Conservation (phyloP, 2,113 vertebrate species). For the Daboia siamensis region DNA sequence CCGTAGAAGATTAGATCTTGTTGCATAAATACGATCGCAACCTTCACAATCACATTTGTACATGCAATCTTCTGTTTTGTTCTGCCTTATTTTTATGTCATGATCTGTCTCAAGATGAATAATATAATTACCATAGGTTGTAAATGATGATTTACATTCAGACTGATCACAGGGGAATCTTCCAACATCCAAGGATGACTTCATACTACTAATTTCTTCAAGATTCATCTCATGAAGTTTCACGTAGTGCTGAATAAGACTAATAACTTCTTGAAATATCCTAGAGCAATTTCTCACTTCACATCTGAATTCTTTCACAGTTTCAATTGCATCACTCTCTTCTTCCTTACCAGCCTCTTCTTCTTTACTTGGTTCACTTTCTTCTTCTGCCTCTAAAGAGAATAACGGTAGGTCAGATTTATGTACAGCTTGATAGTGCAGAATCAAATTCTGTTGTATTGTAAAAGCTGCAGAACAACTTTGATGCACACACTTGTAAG, state of each 20-base stretch:
- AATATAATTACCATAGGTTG: slow-evolving; percentile 80
- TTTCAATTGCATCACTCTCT: slow-evolving; percentile 62
- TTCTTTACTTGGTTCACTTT: slow-evolving; percentile 63
- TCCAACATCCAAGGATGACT: slow-evolving; percentile 73
- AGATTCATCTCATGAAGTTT: slow-evolving; percentile 87
- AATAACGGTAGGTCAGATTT: slow-evolving; percentile 85
- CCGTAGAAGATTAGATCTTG: slow-evolving; percentile 89
- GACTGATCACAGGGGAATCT: slow-evolving; percentile 87
- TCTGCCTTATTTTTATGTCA: slow-evolving; percentile 72
- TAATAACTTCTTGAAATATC: slow-evolving; percentile 88
- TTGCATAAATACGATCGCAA: slow-evolving; percentile 91
- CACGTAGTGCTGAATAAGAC: slow-evolving; percentile 89
- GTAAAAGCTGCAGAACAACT: slow-evolving; percentile 93
- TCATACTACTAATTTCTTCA: slow-evolving; percentile 79
- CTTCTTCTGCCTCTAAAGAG: slow-evolving; percentile 80
- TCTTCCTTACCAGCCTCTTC: slow-evolving; percentile 37
- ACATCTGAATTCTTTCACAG: slow-evolving; percentile 85
- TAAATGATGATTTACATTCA: slow-evolving; percentile 81
- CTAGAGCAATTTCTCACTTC: slow-evolving; percentile 91
- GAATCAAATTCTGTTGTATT: slow-evolving; percentile 93
- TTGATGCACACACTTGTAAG: slow-evolving; percentile 91
- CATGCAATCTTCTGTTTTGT: slow-evolving; percentile 73
- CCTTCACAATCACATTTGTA: slow-evolving; percentile 92
- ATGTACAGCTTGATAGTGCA: slow-evolving; percentile 93
- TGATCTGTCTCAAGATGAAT: slow-evolving; percentile 84